A percentile compares a stretch with the other conserved stretches of the same genome.
phyloP scores from a whole-genome alignment of 1,140 invertebrate genomes.

The Orius laevigatus region DNA sequence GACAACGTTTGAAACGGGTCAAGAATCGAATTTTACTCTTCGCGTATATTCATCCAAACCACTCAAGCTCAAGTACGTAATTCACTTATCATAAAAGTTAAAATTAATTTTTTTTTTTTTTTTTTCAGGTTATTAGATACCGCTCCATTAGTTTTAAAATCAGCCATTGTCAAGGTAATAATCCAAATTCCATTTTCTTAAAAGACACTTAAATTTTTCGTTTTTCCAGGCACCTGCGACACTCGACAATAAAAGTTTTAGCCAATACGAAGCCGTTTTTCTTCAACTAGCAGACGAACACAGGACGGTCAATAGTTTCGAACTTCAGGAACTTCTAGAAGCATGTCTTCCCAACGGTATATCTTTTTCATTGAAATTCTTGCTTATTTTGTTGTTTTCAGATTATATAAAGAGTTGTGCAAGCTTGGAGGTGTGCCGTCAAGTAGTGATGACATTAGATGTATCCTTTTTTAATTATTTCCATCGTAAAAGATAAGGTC shows the following conservation, averaged over 20 bases:
- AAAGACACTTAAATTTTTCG: neutral
- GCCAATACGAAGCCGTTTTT: slow-evolving; percentile 79
- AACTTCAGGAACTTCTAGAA: slow-evolving; percentile 78
- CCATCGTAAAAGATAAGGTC: neutral
- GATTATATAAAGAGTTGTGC: slow-evolving; percentile 90
- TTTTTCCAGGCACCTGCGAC: slow-evolving; percentile 33
- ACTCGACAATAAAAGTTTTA: slow-evolving; percentile 56
- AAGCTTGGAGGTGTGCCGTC: slow-evolving; percentile 77
- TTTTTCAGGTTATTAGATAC: slow-evolving; percentile 50
- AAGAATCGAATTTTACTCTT: slow-evolving; percentile 72
- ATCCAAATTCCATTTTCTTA: neutral
- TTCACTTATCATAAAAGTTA: neutral
- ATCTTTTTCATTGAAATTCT: slow-evolving; percentile 8
- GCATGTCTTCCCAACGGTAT: slow-evolving; percentile 77
- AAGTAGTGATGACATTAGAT: slow-evolving; percentile 76
- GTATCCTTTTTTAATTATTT: slow-evolving; percentile 37
- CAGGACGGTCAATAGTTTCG: slow-evolving; percentile 76
- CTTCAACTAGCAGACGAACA: slow-evolving; percentile 75
- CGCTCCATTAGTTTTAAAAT: slow-evolving; percentile 50
- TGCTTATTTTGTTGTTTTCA: slow-evolving; percentile 26
- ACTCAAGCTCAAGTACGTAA: slow-evolving; percentile 52
- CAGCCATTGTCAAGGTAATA: slow-evolving; percentile 51
- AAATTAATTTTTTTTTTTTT: slow-evolving; percentile 7
- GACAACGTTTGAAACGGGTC: slow-evolving; percentile 79
- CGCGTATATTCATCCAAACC: slow-evolving; percentile 67